Conservation (phyloP, 2,797 vertebrate species). For the Kryptopterus vitreolus region DNA sequence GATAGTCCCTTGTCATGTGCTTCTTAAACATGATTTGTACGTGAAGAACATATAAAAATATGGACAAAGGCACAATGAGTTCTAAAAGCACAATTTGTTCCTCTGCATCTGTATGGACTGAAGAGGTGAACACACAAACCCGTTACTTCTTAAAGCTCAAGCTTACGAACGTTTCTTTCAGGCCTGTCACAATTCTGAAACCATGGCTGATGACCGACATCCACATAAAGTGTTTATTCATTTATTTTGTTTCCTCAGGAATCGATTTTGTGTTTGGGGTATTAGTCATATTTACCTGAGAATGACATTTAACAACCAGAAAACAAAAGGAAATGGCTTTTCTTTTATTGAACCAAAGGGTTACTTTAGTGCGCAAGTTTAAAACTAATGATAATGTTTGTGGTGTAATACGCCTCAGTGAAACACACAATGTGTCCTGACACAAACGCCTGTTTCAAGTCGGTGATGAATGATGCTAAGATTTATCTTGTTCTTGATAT, state of each 20-base stretch:
- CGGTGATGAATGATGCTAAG: neutral
- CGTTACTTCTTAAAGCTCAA: neutral
- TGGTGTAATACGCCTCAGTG: no score
- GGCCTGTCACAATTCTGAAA: constrained; percentile 12
- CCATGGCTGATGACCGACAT: neutral
- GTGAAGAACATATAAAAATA: constrained; percentile 47
- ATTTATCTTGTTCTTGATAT: neutral
- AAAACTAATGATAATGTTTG: no score
- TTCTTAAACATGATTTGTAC: constrained; percentile 55
- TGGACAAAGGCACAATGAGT: constrained; percentile 34
- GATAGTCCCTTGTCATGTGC: constrained; percentile 67
- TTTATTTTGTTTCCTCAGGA: neutral
- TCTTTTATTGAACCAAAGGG: no score
- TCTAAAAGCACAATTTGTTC: constrained; percentile 12
- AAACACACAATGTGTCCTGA: no score
- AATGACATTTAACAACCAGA: neutral
- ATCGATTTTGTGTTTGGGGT: neutral
- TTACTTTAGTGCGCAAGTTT: no score
- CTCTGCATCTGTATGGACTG: constrained; percentile 11
- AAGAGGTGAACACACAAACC: neutral
- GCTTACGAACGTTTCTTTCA: neutral
- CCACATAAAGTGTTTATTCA: neutral
- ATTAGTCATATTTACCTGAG: neutral
- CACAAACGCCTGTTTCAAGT: no score
- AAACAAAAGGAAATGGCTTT: no score